Conservation (phyloP, 2,888 invertebrate genomes). For the Lasioglossum leucozonium region DNA sequence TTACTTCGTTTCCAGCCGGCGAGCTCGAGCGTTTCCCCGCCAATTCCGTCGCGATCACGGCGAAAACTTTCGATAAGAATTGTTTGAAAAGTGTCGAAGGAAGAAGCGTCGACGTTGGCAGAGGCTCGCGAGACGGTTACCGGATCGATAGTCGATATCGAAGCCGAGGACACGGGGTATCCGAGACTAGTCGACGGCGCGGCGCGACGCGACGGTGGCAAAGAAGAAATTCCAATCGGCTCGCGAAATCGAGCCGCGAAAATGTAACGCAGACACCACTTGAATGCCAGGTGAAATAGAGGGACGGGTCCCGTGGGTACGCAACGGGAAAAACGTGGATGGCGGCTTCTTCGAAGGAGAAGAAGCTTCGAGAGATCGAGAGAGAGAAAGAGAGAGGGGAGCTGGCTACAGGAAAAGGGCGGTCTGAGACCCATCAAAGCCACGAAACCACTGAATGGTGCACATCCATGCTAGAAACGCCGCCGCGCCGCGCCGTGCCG, state of each 20-base stretch:
- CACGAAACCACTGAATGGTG: conserved; percentile 76
- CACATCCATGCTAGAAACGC: conserved; percentile 61
- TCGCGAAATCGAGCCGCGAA: conserved; percentile 34
- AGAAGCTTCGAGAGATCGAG: conserved; percentile 68
- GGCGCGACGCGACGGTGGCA: not conserved
- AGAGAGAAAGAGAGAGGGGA: conserved; percentile 1
- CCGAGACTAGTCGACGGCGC: not conserved
- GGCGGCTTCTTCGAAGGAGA: conserved; percentile 70
- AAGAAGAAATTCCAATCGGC: conserved; percentile 26
- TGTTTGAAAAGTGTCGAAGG: conserved; percentile 43
- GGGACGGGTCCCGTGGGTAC: conserved; percentile 44
- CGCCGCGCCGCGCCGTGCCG: conserved; percentile 40
- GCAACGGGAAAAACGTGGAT: conserved; percentile 70
- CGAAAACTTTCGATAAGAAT: conserved; percentile 38
- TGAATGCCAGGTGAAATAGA: conserved; percentile 39
- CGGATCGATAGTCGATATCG: conserved; percentile 52
- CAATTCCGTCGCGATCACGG: conserved; percentile 10
- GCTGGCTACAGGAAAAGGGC: conserved; percentile 78
- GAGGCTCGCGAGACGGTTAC: conserved; percentile 1
- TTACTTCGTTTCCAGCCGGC: not conserved
- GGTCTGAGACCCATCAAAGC: conserved; percentile 80
- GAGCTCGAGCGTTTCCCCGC: not conserved
- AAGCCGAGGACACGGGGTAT: not conserved
- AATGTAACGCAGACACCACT: conserved; percentile 39
- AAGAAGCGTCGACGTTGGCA: not conserved